Evolutionary conservation across 2,113 vertebrate species (phyloP), one percentile per base, ranked within the genome.

Genomic region (Anhinga anhinga): DNA sequence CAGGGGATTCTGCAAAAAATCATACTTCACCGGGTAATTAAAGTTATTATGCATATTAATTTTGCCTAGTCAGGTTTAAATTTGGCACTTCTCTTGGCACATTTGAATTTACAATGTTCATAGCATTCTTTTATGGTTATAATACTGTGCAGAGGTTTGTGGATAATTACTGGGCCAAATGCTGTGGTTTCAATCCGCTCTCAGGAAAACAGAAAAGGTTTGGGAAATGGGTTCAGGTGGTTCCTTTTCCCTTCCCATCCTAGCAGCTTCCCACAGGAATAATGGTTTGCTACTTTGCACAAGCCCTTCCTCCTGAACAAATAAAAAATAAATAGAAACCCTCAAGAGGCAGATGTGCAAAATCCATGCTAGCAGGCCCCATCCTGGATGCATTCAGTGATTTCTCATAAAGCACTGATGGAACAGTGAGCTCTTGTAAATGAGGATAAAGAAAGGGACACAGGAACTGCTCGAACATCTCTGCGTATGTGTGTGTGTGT

Each of bases 41-140:
- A 94, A 86, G 55, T 88, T 91, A 81, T 77, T 91, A 83, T 82
- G 72, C 80, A 89, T 88, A 78, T 63, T 81, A 91, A 95, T 97
- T 96, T 94, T 96, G 95, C 89, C 69, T 91, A 94, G 89, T 96
- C 94, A 95, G 91, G 91, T 84, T 92, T 58, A 86, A 88, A 95
- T 96, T 86, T 67, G 69, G 72, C 91, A 74, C 32, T 90, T 74
- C 67, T 95, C 67, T 49, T 5, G 3, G 67, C 47, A 71, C 47
- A 78, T 86, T 71, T 86, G 50, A 88, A 94, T 91, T 92, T 73
- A 71, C 72, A 91, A 66, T 47, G n/a, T 32, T 58, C 4, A 1
- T 11, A 66, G 36, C 47, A 42, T 77, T 74, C 45, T 84, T 95
- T 92, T n/a, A 23, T 18, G 45, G 42, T 63, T 81, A n/a, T 49